phyloP scores from a whole-genome alignment of 2,113 vertebrate genomes.

The Lophius piscatorius region DNA sequence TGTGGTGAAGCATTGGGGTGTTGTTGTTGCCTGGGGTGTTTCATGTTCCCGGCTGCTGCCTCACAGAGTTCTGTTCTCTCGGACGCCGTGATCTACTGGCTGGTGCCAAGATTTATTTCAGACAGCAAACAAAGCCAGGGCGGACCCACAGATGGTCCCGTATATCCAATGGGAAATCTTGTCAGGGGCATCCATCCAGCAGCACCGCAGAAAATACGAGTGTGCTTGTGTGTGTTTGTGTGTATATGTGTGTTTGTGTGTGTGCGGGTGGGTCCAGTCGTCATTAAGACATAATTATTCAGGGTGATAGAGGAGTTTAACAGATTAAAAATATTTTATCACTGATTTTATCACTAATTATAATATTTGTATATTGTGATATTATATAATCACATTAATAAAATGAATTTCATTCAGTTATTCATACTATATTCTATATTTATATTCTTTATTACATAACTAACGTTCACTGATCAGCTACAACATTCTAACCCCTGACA shows the following conservation, averaged over 20 bases:
- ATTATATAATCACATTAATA: too few species aligned
- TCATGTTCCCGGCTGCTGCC: constrained; percentile 15
- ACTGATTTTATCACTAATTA: too few species aligned
- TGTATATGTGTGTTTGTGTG: constrained; percentile 9
- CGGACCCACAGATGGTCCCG: constrained; percentile 58
- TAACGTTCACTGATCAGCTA: too few species aligned
- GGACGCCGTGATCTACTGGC: constrained; percentile 47
- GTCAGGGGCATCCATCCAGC: constrained; percentile 43
- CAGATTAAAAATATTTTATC: too few species aligned
- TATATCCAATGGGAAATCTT: constrained; percentile 61
- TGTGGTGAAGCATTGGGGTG: background rate
- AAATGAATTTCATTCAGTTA: too few species aligned
- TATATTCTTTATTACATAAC: too few species aligned
- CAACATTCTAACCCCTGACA: too few species aligned
- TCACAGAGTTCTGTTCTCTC: constrained; percentile 30
- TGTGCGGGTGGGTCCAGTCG: too few species aligned
- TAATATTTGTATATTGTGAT: too few species aligned
- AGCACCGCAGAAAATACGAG: background rate
- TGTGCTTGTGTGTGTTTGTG: constrained; percentile 6
- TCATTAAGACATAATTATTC: too few species aligned
- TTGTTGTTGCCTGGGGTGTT: constrained; percentile 1
- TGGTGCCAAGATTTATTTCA: constrained; percentile 54
- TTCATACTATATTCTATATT: too few species aligned
- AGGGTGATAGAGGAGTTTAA: too few species aligned
- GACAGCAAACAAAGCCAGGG: constrained; percentile 44